A percentile compares a stretch with the other conserved stretches of the same genome.
Conservation (phyloP, 2,888 invertebrate species). For the Thymelicus acteon region DNA sequence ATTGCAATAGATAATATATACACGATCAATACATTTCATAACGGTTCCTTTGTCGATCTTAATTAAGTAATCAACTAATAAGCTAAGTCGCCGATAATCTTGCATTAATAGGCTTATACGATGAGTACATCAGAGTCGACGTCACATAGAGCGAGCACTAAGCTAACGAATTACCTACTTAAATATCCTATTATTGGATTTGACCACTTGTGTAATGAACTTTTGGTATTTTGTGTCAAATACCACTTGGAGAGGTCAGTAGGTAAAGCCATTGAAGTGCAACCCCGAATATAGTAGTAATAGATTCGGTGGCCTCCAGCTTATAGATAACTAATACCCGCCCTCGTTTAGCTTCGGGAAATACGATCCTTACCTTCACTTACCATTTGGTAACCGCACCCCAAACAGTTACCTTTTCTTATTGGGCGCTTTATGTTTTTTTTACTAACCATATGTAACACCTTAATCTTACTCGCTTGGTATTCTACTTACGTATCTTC, state of each 20-base stretch:
- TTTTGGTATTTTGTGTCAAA: constrained; percentile 73
- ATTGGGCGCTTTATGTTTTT: too few species aligned
- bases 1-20: neutral
- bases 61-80: constrained; percentile 9
- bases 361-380: neutral
- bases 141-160: constrained; percentile 40
- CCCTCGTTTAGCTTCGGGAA: neutral
- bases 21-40: neutral
- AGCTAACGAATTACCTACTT: constrained; percentile 57
- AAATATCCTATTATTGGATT: constrained; percentile 75
- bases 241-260: constrained; percentile 73
- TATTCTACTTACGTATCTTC: too few species aligned
- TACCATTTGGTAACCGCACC: neutral
- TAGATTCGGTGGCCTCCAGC: constrained; percentile 70
- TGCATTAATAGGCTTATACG: constrained; percentile 24
- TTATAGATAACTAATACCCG: constrained; percentile 69
- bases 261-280: constrained; percentile 80
- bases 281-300: constrained; percentile 76
- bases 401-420: neutral
- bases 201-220: constrained; percentile 76
- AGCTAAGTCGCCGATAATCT: constrained; percentile 14
- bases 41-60: neutral
- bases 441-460: too few species aligned
- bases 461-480: too few species aligned
- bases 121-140: constrained; percentile 11